Percentiles rank a stretch among this genome's conserved stretches.
Conservation (phyloP, 2,113 vertebrate species). For the Anolis carolinensis region DNA sequence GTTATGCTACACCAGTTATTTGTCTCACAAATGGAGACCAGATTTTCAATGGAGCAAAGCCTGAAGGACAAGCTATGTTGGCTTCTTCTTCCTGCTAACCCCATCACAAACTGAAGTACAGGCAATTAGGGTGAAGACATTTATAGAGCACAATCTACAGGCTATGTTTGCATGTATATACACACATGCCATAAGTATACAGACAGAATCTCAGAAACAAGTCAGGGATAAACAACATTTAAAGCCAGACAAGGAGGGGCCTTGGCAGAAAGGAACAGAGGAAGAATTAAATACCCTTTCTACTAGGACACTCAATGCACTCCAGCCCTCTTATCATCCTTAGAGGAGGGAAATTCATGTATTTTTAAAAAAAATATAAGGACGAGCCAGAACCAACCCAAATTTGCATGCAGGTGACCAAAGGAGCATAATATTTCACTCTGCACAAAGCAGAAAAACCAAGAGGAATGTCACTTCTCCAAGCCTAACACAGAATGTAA, state of each 20-base stretch:
- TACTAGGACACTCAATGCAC: neutral
- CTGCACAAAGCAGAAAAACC: too few species aligned
- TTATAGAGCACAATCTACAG: neutral
- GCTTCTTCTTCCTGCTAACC: neutral
- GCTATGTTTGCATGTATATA: neutral
- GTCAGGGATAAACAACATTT: neutral
- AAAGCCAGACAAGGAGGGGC: neutral
- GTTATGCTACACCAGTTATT: too few species aligned
- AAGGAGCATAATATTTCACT: too few species aligned
- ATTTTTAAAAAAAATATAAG: too few species aligned
- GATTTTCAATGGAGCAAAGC: neutral
- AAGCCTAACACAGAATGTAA: too few species aligned
- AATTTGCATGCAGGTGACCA: too few species aligned
- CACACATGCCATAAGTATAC: neutral
- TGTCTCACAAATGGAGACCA: neutral
- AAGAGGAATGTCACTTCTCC: too few species aligned
- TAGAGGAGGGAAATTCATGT: neutral
- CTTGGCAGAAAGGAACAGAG: neutral
- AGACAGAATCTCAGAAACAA: neutral
- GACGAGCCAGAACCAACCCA: too few species aligned
- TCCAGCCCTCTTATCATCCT: neutral
- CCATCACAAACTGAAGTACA: neutral
- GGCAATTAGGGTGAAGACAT: neutral
- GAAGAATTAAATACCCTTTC: neutral
- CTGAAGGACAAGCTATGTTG: neutral